Percentiles rank a stretch among this genome's conserved stretches.
Conservation (phyloP, 2,113 vertebrate genomes). For the Chloropsis cyanopogon region DNA sequence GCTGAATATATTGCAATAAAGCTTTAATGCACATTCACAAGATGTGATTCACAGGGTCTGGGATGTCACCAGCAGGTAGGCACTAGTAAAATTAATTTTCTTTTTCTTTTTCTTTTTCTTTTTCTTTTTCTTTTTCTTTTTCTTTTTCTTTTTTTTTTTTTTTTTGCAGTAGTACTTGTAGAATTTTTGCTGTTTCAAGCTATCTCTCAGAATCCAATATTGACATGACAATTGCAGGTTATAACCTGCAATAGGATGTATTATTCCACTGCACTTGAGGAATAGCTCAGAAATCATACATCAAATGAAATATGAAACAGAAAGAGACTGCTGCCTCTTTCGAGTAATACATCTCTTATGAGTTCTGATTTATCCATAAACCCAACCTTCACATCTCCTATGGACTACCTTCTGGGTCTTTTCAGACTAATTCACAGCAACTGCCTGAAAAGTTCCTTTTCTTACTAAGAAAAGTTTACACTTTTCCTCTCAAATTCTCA, state of each 20-base stretch:
- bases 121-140: background rate
- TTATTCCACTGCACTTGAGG: background rate
- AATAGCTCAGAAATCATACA: background rate
- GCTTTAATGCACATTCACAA: background rate
- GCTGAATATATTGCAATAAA: background rate
- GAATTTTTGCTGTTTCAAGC: background rate
- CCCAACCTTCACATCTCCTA: background rate
- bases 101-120: background rate
- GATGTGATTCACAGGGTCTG: background rate
- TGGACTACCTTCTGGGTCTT: background rate
- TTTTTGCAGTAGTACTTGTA: background rate
- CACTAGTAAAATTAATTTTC: background rate
- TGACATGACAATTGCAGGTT: background rate
- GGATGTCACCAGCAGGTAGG: background rate
- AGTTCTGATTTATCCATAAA: background rate
- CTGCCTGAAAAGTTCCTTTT: background rate
- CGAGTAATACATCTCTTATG: fast-evolving
- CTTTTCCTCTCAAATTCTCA: background rate
- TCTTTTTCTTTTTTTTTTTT: background rate
- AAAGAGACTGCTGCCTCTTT: background rate
- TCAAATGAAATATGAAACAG: background rate
- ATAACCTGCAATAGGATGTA: background rate
- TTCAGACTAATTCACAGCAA: background rate
- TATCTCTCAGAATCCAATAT: background rate
- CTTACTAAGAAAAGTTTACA: background rate